A percentile compares a stretch with the other conserved stretches of the same genome.
Conservation (phyloP, 2,113 vertebrate genomes). For the Herpailurus yagouaroundi region DNA sequence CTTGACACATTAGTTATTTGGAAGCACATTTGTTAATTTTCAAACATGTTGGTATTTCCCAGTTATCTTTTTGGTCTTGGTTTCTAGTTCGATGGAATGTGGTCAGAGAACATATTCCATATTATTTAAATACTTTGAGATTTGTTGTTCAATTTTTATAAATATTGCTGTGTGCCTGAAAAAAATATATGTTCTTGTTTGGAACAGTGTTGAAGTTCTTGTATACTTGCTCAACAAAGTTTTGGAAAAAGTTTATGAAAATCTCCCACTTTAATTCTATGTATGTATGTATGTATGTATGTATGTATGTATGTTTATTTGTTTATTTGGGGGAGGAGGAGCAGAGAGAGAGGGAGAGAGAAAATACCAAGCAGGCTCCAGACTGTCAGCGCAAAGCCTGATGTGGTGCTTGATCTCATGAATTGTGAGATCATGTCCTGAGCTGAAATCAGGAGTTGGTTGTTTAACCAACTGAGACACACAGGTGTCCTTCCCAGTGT, state of each 20-base stretch:
- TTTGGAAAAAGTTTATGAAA: background rate
- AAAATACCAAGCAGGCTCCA: too few relatives aligned
- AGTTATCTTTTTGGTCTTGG: background rate
- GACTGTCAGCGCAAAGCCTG: too few relatives aligned
- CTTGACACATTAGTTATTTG: background rate
- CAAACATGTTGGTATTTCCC: background rate
- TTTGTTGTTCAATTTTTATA: background rate
- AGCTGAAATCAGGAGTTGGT: too few relatives aligned
- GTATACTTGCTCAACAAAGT: background rate
- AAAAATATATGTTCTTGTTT: background rate
- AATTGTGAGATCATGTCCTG: too few relatives aligned
- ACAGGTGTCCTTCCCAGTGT: too few relatives aligned
- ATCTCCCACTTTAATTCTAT: background rate
- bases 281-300: too few relatives aligned
- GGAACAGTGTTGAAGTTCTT: background rate
- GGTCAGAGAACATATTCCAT: background rate
- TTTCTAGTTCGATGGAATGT: background rate
- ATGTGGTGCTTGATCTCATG: too few relatives aligned
- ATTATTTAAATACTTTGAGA: background rate
- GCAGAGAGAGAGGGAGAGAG: too few relatives aligned
- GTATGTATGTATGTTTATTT: too few relatives aligned
- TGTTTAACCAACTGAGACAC: too few relatives aligned
- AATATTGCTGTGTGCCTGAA: background rate
- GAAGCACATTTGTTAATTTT: background rate
- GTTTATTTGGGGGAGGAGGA: too few relatives aligned